Evolutionary conservation across 2,888 invertebrate genomes (phyloP), one percentile per base, ranked within the genome.

Genomic region (Himalopsyche japonica): DNA sequence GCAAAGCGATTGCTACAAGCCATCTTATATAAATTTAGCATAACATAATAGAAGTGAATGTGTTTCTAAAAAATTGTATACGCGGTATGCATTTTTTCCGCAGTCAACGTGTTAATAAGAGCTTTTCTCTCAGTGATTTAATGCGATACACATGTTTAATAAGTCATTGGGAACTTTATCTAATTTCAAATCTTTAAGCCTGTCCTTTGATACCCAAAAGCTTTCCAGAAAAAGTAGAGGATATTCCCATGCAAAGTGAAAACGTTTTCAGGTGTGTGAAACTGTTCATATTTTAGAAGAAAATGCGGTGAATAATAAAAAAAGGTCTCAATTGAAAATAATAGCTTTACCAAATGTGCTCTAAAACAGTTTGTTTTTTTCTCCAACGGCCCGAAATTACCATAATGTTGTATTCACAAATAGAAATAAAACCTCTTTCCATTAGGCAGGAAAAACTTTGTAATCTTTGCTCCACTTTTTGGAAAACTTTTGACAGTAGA

Each of bases 391-490:
- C 70, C 70, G 15, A 70, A 70, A 70, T 77, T 77, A 77, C 77
- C 43, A 70, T 70, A 70, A 70, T 70, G 70, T 70, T 70, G 70
- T 70, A 70, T 70, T 70, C 82, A 82, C 84, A 82, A 82, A 79
- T 82, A 82, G 77, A 80, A 84, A 82, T 76, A 81, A 86, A 86
- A 86, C 79, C 84, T 86, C 76, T 82, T 84, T 82, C 86, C 84
- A 86, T 86, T 84, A 86, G 82, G 49, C 84, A 57, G 79, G 80
- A 32, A 27, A 85, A 86, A 86, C 76, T 86, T 85, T 79, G 79
- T 76, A 86, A 83, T 85, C 85, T 86, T 86, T 82, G 82, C 82
- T 76, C 85, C 79, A 84, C 83, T 86, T 86, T 86, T 86, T 86
- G 82, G 82, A 47, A 79, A 83, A 86, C 83, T 85, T 85, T 47